These are phyloP conservation scores for Stenchaetothrips biformis DNA, from an alignment of 2,888 invertebrate genomes.

Conservation along the genomic window DNA sequence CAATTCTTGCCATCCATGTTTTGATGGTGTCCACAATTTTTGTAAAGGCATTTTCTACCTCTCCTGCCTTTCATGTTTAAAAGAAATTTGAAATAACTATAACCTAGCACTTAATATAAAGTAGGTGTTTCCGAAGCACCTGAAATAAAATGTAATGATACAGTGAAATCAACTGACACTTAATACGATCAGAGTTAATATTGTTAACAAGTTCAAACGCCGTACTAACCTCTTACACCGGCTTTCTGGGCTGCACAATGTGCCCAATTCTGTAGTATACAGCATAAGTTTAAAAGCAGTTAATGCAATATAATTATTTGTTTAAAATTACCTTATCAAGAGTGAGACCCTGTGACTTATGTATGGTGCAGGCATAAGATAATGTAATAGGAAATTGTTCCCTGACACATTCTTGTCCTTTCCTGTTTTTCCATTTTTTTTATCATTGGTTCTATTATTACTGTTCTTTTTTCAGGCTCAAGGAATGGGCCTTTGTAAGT, in stretches of 20 bases:
- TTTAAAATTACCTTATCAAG: conserved; percentile 33
- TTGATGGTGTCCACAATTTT: not conserved
- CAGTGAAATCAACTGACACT: too few relatives aligned
- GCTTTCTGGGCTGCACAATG: too few relatives aligned
- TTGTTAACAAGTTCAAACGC: too few relatives aligned
- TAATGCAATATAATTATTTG: not conserved
- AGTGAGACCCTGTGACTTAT: conserved; percentile 38
- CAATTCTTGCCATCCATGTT: not conserved
- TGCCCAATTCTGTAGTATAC: not conserved
- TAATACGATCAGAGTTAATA: too few relatives aligned
- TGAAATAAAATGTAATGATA: too few relatives aligned
- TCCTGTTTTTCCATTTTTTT: not conserved
- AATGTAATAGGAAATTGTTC: conserved; percentile 38
- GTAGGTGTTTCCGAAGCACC: too few relatives aligned
- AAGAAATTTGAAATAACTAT: too few relatives aligned
- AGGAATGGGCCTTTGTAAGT: not conserved
- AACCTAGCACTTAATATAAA: too few relatives aligned
- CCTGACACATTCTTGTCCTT: conserved; percentile 27
- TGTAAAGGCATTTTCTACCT: not conserved
- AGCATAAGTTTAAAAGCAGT: too few relatives aligned
- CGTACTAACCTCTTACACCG: too few relatives aligned
- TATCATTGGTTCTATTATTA: not conserved
- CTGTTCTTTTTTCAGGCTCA: not conserved
- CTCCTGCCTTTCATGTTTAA: too few relatives aligned
- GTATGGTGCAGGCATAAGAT: conserved; percentile 39